Base-by-base conservation (phyloP, 1,140 invertebrate species). In the Ceratina japonica region DNA sequence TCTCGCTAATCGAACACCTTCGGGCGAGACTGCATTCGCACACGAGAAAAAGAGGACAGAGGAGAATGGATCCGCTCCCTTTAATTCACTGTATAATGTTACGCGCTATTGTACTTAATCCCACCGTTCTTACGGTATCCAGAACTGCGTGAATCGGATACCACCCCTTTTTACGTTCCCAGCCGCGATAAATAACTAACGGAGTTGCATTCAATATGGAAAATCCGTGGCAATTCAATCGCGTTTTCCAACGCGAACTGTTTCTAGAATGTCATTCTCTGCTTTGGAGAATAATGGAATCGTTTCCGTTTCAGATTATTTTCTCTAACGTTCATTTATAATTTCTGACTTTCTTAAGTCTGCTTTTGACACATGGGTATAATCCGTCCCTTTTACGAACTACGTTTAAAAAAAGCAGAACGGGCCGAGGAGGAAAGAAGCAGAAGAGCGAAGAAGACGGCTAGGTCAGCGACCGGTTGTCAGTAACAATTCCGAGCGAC, bases 381-480 rank as follows among this genome's bases (percentile, higher is more conserved):
- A 10, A 44, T 44, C 10, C 37, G 2, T 44, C 10, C 5, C 37
- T 44, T 44, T 44, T 8, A 44, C 37, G 37, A 44, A 44, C 37
- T 10, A 44, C 10, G 10, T 7, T 44, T 44, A 7, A 44, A 10
- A 7, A 3, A 10, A 10, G n/a, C 37, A 44, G 10, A 44, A 44
- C 37, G 10, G 37, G 37, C 54, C 3, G 54, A n/a, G 13, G 24
- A 54, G 20, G 59, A 20, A 44, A 22, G 22, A 37, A 10, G 22
- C 16, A 54, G 10, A 52, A 15, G 68, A 61, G 71, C 58, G 22
- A 85, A 58, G 72, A n/a, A 66, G 61, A 76, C 27, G 74, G 69
- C 56, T 71, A 77, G 71, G 80, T 86, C 81, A 82, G 66, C 77
- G 84, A 86, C 85, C 84, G 84, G 81, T 78, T 74, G 75, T 75